These are phyloP conservation scores for Anhinga rufa DNA, from an alignment of 2,113 vertebrate genomes.

Conservation along the genomic window DNA sequence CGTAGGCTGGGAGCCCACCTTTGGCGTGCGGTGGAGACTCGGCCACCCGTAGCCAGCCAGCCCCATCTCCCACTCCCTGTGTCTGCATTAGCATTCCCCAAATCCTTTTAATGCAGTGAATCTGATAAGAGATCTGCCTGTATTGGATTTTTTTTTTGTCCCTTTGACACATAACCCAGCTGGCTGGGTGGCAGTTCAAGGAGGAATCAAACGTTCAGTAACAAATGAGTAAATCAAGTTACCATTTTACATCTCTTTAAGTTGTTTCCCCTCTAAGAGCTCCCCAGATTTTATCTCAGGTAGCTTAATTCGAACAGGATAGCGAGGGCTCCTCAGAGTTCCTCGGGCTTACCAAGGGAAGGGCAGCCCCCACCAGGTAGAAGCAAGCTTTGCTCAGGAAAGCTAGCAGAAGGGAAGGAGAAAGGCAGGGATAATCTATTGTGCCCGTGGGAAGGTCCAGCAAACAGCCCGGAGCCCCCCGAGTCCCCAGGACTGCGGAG, in stretches of 20 bases:
- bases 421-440: neutral
- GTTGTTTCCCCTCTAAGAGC: conserved; percentile 60
- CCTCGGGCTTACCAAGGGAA: neutral
- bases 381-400: neutral
- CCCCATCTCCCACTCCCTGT: neutral
- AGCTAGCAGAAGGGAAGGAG: neutral
- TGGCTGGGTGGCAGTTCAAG: conserved; percentile 46
- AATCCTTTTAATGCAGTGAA: conserved; percentile 54
- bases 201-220: conserved; percentile 46
- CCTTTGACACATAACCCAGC: conserved; percentile 59
- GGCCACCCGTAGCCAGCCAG: neutral
- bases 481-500: accelerated
- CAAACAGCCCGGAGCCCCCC: neutral
- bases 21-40: accelerated
- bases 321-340: neutral
- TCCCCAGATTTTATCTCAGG: conserved; percentile 63
- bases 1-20: neutral
- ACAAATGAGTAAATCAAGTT: conserved; percentile 68
- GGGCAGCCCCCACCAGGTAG: conserved; percentile 41
- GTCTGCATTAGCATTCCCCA: conserved; percentile 57
- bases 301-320: conserved; percentile 41
- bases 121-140: conserved; percentile 50
- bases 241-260: conserved; percentile 65
- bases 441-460: neutral
- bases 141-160: neutral